Evolutionary conservation across 23 tunicate genomes (phyloP), one percentile per base, ranked within the genome.

Genomic region (Clavelina lepadiformis): DNA sequence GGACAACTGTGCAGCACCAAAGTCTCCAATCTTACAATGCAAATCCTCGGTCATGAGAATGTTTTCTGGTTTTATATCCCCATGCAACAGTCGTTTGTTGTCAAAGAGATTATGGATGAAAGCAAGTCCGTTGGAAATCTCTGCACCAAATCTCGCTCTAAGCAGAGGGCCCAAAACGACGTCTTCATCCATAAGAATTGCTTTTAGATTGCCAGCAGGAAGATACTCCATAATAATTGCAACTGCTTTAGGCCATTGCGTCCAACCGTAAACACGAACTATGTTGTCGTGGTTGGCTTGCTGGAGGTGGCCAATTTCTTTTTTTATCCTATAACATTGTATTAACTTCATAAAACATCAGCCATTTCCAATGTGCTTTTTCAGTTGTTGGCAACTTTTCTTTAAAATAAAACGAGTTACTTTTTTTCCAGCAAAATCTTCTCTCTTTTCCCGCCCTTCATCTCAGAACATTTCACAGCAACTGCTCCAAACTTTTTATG

Each of bases 221-320:
- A 66, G 3, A 23, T 28, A 33, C 26, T 66, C 72, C 72, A 66
- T 66, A 3, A 66, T 26, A 36, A 66, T 66, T 25, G 46, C 72
- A 25, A 66, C 56, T 15, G 57, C 33, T 31, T 46, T 24, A 22
- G n/a, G 20, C 56, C 56, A 46, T 4, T 23, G 34, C 7, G 72
- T 26, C 72, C 72, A 66, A 3, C 57, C 72, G 22, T 22, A 66
- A 11, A 66, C 57, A 5, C 8, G 56, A 66, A 66, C 72, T 23
- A 66, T 28, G 36, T 66, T 66, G 28, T 66, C 57, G 35, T 66
- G 72, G 56, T 28, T 46, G 18, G 57, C 57, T 23, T 46, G 33
- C 7, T 46, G 56, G 6, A 66, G 72, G 38, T 22, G 28, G 5
- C 29, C 68, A 36, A 63, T 35, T 21, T 63, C 68, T 3, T 37